Base-by-base conservation (phyloP, 2,113 vertebrate genomes). In the Oreochromis aureus region DNA sequence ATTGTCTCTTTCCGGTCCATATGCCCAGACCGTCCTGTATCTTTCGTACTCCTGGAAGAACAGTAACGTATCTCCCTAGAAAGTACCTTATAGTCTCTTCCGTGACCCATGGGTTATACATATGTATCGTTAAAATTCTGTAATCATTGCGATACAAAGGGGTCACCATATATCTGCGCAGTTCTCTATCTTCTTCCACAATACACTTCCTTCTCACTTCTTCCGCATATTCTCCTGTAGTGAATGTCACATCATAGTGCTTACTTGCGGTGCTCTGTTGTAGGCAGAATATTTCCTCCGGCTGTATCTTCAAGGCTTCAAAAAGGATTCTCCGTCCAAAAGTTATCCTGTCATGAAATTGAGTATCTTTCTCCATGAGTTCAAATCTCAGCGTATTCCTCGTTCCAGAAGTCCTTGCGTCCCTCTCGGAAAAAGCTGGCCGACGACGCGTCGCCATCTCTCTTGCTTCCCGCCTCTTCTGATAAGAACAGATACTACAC, bases 211-310 rank as follows among this genome's bases (percentile, higher is more conserved):
- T 30, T 16, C 24, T 30, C 4, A 16, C 24, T 24, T 59, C 13
- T 7, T 30, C 56, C 0, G 4, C 4, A 1, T 4, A 1, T 15
- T 27, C 7, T 5, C 3, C 3, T 15, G 56, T 30, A 30, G 7
- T 5, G 9, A 59, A 59, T 3, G 24, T 59, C 56, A 59, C 27
- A 1, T 59, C 56, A 0, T 59, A 59, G 24, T 59, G 11, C 24
- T 59, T 59, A 16, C 22, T 59, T 5, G 4, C 12, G 1, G 12
- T 30, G 3, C 56, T 59, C 4, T 59, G 56, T 16, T 59, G 56
- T 4, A 30, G 4, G 24, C 56, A 30, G 4, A 9, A 59, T 30
- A 59, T 59, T 2, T 59, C 24, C 7, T 59, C 24, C 12, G 56
- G 27, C 2, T 59, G 12, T 16, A 16, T 30, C 13, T 59, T 58